These are phyloP conservation scores for Oceanodroma leucorhoa DNA, from an alignment of 2,797 vertebrate genomes.

Conservation along the genomic window DNA sequence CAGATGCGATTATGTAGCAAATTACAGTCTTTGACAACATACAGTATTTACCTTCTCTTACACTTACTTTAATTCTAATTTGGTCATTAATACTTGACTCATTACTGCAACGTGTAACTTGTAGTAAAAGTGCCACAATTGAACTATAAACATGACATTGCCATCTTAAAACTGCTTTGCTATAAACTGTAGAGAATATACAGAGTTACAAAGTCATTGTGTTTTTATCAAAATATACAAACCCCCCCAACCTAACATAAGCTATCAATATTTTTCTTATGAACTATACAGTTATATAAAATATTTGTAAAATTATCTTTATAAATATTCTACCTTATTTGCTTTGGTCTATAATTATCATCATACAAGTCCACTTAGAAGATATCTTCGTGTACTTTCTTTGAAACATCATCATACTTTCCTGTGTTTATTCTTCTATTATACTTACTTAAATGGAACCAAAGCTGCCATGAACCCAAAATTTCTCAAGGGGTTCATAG, in stretches of 20 bases:
- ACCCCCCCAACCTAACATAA: slow-evolving; percentile 76
- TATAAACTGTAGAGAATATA: slow-evolving; percentile 82
- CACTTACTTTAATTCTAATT: slow-evolving; percentile 73
- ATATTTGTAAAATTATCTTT: slow-evolving; percentile 81
- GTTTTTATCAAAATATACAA: slow-evolving; percentile 84
- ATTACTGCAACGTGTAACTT: slow-evolving; percentile 72
- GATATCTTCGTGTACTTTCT: slow-evolving; percentile 61
- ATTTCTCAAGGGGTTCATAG: slow-evolving; percentile 34
- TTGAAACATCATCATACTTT: slow-evolving; percentile 42
- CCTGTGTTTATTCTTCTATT: slow-evolving; percentile 35
- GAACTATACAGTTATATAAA: slow-evolving; percentile 81
- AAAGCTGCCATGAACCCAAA: slow-evolving; percentile 63
- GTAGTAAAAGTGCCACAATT: slow-evolving; percentile 74
- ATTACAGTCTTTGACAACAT: slow-evolving; percentile 73
- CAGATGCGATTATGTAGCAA: slow-evolving; percentile 76
- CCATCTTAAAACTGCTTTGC: slow-evolving; percentile 79
- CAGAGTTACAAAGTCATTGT: slow-evolving; percentile 79
- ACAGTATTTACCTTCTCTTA: slow-evolving; percentile 71
- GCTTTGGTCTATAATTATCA: slow-evolving; percentile 81
- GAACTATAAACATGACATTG: slow-evolving; percentile 75
- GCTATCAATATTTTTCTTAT: slow-evolving; percentile 74
- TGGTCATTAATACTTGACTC: slow-evolving; percentile 73
- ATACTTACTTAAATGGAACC: slow-evolving; percentile 61
- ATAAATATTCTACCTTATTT: slow-evolving; percentile 83
- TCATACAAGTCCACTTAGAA: slow-evolving; percentile 76